A percentile compares a stretch with the other conserved stretches of the same genome.
phyloP scores from a whole-genome alignment of 1,140 invertebrate genomes.

The Sitodiplosis mosellana region DNA sequence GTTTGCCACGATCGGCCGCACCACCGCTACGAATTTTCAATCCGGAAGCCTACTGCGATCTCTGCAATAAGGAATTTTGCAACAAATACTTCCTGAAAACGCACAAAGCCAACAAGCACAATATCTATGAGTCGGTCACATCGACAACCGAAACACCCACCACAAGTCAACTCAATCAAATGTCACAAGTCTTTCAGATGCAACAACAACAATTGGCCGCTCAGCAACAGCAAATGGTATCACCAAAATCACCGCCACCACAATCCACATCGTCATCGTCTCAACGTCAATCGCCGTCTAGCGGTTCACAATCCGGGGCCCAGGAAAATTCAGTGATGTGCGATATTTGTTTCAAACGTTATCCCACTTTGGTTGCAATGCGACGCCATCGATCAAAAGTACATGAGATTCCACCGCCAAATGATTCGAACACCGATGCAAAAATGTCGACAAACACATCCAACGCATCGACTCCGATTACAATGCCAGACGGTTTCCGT shows the following conservation, averaged over 20 bases:
- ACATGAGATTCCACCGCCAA: slow-evolving; percentile 19
- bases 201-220: slow-evolving; percentile 4
- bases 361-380: slow-evolving; percentile 31
- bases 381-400: slow-evolving; percentile 30
- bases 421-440: not conserved
- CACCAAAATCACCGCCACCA: slow-evolving; percentile 5
- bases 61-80: slow-evolving; percentile 98
- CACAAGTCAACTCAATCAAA: slow-evolving; percentile 11
- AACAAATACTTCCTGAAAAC: slow-evolving; percentile 99
- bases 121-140: slow-evolving; percentile 54
- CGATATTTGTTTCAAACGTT: slow-evolving; percentile 32
- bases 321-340: slow-evolving; percentile 21
- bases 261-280: slow-evolving; percentile 6
- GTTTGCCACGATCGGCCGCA: slow-evolving; percentile 34
- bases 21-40: slow-evolving; percentile 74
- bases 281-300: slow-evolving; percentile 1
- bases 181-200: slow-evolving; percentile 8
- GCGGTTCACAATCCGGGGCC: slow-evolving; percentile 4
- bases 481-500: slow-evolving; percentile 21
- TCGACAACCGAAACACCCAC: slow-evolving; percentile 22
- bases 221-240: not conserved
- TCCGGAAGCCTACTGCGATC: slow-evolving; percentile 85
- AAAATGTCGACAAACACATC: slow-evolving; percentile 2
- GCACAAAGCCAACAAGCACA: slow-evolving; percentile 88
- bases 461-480: slow-evolving; percentile 7